Evolutionary conservation across 2,888 invertebrate genomes (phyloP).

Genomic region (Nudaria mundana): DNA sequence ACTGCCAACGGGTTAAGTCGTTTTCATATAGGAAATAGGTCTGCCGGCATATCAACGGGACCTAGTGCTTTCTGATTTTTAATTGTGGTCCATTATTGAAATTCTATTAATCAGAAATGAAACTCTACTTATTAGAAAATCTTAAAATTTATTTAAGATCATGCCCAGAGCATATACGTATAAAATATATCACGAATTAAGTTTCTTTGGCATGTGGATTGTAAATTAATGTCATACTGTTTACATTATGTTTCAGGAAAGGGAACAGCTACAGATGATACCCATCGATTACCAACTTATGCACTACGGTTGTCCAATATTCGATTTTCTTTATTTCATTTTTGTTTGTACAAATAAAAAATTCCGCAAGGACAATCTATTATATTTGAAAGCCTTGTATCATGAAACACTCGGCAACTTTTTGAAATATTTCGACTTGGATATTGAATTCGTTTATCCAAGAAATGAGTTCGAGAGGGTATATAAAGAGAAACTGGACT

Average conservation of each 20-base stretch:
- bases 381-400: slow-evolving; percentile 44
- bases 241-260: slow-evolving; percentile 36
- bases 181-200: too few relatives aligned
- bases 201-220: too few relatives aligned
- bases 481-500: slow-evolving; percentile 37
- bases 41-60: too few relatives aligned
- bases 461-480: slow-evolving; percentile 41
- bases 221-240: too few relatives aligned
- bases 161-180: too few relatives aligned
- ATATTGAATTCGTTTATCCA: slow-evolving; percentile 38
- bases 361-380: slow-evolving; percentile 44
- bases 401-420: slow-evolving; percentile 36
- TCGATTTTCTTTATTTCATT: slow-evolving; percentile 49
- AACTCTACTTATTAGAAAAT: too few relatives aligned
- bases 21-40: too few relatives aligned
- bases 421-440: slow-evolving; percentile 42
- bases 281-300: slow-evolving; percentile 49
- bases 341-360: slow-evolving; percentile 40
- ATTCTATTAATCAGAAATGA: too few relatives aligned
- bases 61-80: too few relatives aligned
- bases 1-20: too few relatives aligned
- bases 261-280: slow-evolving; percentile 37
- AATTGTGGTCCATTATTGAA: too few relatives aligned
- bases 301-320: slow-evolving; percentile 42
- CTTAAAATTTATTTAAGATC: too few relatives aligned